phyloP scores from a whole-genome alignment of 2,888 invertebrate species.

The Drosophila neutralis region DNA sequence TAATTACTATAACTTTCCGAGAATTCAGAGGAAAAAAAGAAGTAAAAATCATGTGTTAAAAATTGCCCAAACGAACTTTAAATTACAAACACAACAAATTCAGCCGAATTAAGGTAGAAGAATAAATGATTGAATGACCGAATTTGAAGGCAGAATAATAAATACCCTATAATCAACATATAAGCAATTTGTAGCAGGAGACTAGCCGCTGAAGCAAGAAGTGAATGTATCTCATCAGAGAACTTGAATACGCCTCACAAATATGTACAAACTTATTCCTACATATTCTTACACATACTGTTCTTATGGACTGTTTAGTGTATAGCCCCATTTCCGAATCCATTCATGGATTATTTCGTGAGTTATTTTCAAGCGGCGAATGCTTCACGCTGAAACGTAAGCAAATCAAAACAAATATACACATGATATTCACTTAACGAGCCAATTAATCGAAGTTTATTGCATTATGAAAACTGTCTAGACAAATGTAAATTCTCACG shows the following conservation, averaged over 20 bases:
- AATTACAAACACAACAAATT: slow-evolving; percentile 24
- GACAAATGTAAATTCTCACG: slow-evolving; percentile 43
- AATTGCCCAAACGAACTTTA: slow-evolving; percentile 3
- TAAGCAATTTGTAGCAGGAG: neutral
- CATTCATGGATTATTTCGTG: slow-evolving; percentile 46
- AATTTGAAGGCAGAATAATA: neutral
- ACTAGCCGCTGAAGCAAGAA: neutral
- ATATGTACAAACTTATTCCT: neutral
- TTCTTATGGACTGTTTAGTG: slow-evolving; percentile 27
- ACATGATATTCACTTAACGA: slow-evolving; percentile 53
- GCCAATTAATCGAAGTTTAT: slow-evolving; percentile 53
- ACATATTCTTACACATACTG: neutral
- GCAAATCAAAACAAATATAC: slow-evolving; percentile 56
- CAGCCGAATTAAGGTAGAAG: neutral
- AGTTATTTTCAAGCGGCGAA: slow-evolving; percentile 34
- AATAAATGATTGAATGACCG: neutral
- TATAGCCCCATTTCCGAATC: slow-evolving; percentile 38
- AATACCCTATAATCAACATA: slow-evolving; percentile 3
- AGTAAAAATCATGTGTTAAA: neutral
- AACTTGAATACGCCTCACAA: neutral
- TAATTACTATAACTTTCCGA: slow-evolving; percentile 9
- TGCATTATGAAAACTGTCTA: slow-evolving; percentile 47
- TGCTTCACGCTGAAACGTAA: slow-evolving; percentile 1
- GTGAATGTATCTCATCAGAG: neutral
- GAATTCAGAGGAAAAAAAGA: neutral